Conservation (phyloP, 2,797 vertebrate species). For the Chelmon rostratus region DNA sequence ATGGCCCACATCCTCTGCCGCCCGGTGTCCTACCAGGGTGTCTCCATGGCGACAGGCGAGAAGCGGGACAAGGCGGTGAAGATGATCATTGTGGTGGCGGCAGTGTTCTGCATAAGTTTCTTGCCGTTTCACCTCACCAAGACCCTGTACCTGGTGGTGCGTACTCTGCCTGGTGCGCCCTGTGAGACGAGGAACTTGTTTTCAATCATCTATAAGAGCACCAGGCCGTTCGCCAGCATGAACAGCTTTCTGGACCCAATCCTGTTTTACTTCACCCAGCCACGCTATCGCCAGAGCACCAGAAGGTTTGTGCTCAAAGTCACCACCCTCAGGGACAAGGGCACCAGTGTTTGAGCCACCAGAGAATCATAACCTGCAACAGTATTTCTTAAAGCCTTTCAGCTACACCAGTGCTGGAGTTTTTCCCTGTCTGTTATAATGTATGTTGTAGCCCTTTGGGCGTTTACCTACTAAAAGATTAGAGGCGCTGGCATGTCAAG, state of each 20-base stretch:
- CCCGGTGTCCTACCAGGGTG: conserved; percentile 54
- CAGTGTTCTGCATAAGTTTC: conserved; percentile 94
- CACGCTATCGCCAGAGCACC: conserved; percentile 89
- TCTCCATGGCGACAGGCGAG: conserved; percentile 79
- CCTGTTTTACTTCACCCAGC: conserved; percentile 96
- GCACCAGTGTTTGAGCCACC: conserved; percentile 48
- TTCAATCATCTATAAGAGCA: conserved; percentile 93
- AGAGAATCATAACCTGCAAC: not conserved
- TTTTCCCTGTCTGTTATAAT: not conserved
- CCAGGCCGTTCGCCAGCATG: conserved; percentile 95
- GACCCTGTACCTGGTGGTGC: conserved; percentile 92
- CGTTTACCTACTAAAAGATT: not conserved
- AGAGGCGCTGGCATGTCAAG: not conserved
- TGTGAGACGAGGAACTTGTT: conserved; percentile 89
- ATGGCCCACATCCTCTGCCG: conserved; percentile 92
- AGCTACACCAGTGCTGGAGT: not conserved
- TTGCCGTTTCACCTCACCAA: conserved; percentile 97
- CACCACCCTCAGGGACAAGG: conserved; percentile 84
- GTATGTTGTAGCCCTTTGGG: not conserved
- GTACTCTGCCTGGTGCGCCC: conserved; percentile 77
- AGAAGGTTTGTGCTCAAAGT: conserved; percentile 86
- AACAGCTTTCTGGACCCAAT: conserved; percentile 97
- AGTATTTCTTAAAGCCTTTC: not conserved
- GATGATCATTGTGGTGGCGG: conserved; percentile 92
- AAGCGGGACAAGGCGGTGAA: conserved; percentile 91